Evolutionary conservation across 2,888 invertebrate genomes (phyloP).

Genomic region (Arctia plantaginis): DNA sequence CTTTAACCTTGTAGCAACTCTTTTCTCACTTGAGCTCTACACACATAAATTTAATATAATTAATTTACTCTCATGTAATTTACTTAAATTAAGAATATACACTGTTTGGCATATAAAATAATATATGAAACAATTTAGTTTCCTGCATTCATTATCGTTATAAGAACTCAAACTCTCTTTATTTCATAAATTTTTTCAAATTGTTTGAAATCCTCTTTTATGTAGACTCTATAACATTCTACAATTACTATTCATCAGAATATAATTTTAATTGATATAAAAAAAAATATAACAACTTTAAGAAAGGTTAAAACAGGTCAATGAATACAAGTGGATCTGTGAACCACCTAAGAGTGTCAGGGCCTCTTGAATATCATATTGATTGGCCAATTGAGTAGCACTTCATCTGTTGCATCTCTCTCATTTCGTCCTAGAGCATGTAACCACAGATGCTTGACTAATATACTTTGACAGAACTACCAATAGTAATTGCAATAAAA

Average conservation of each 20-base stretch:
- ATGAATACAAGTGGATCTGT: constrained; percentile 10
- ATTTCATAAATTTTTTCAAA: too few relatives aligned
- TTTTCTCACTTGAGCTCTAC: not conserved
- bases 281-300: not conserved
- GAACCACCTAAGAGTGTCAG: not conserved
- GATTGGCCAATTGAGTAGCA: not conserved
- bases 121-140: too few relatives aligned
- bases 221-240: too few relatives aligned
- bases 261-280: not conserved
- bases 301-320: not conserved
- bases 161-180: too few relatives aligned
- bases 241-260: not conserved
- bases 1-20: not conserved
- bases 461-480: too few relatives aligned
- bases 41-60: too few relatives aligned
- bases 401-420: not conserved
- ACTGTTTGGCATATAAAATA: not conserved
- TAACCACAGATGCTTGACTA: too few relatives aligned
- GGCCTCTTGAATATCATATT: too few relatives aligned
- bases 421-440: not conserved
- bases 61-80: not conserved
- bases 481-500: too few relatives aligned
- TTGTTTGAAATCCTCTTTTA: too few relatives aligned
- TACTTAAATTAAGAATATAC: not conserved
- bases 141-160: too few relatives aligned